Base-by-base conservation (phyloP, 1,140 invertebrate species). In the Bombus polaris region DNA sequence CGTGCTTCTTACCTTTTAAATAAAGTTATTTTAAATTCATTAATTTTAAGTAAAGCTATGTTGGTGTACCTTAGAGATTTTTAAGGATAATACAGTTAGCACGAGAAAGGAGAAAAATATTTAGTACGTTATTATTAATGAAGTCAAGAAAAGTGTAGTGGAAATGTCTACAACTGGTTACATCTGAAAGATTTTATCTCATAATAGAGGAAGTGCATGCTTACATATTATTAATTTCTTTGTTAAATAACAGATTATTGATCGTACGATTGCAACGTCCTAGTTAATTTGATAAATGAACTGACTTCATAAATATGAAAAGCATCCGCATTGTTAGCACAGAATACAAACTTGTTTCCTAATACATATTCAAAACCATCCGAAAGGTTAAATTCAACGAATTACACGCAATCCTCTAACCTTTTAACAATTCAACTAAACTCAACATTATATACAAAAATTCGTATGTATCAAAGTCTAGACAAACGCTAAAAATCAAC, bases 241-340 rank as follows among this genome's bases (percentile, higher is more conserved):
- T 35, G 35, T 37, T 75, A 75, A 53, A 12, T 35, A 57, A 22
- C 47, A 35, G 22, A 28, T 57, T 57, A 75, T 22, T 57, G 47
- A 37, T 57, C 12, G 32, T 32, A 75, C 25, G 32, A 35, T 57
- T 57, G 9, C 47, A 18, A 25, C 32, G 42, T 75, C 13, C 47
- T 25, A 32, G 4, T 75, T 75, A 57, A 75, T 57, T 57, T 37
- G 35, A 75, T 75, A 57, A 57, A 57, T 75, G 22, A 75, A 75
- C 32, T 6, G 25, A 35, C 32, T 57, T 44, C 1, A 37, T 28
- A 75, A 75, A 57, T 75, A 47, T 15, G 32, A 22, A 74, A 35
- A 35, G 57, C 57, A 59, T 59, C 57, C 57, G 57, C 25, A 59
- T 59, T 59, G 25, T 59, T 59, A 59, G 57, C 57, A 59, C 37